phyloP scores from a whole-genome alignment of 2,888 invertebrate species.

The Palloptera scutellata region DNA sequence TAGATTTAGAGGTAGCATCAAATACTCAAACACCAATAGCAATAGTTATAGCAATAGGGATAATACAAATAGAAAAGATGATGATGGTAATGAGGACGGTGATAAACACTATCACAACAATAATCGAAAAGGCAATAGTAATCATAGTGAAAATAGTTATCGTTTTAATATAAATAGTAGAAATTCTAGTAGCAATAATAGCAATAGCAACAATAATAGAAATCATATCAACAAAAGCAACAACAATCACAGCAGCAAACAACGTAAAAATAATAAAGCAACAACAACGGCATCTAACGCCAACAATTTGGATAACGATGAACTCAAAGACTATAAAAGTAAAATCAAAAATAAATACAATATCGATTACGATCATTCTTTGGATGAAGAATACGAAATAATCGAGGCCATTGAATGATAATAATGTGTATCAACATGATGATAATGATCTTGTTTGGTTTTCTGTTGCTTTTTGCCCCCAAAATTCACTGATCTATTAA shows the following conservation, averaged over 20 bases:
- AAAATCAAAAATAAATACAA: conserved; percentile 64
- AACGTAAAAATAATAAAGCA: conserved; percentile 30
- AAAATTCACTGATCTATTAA: too few species aligned
- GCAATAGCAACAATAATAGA: conserved; percentile 28
- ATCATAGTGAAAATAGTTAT: conserved; percentile 42
- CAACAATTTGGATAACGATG: conserved; percentile 56
- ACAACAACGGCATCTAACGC: conserved; percentile 42
- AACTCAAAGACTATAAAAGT: conserved; percentile 62
- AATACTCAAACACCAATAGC: conserved; percentile 47
- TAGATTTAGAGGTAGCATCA: conserved; percentile 61
- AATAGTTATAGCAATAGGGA: conserved; percentile 41
- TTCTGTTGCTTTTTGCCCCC: too few species aligned
- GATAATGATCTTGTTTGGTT: too few species aligned
- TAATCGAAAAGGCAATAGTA: conserved; percentile 44
- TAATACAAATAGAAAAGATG: conserved; percentile 43
- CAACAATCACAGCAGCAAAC: conserved; percentile 26
- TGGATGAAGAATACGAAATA: conserved; percentile 65
- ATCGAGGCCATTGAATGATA: conserved; percentile 63
- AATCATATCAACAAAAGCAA: conserved; percentile 36
- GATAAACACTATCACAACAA: conserved; percentile 44
- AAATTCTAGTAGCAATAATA: conserved; percentile 10
- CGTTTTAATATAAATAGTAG: conserved; percentile 19
- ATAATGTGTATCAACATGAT: not conserved
- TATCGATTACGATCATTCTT: conserved; percentile 64
- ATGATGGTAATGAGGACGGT: conserved; percentile 35